phyloP scores from a whole-genome alignment of 2,888 invertebrate species.

The Salpingus planirostris region DNA sequence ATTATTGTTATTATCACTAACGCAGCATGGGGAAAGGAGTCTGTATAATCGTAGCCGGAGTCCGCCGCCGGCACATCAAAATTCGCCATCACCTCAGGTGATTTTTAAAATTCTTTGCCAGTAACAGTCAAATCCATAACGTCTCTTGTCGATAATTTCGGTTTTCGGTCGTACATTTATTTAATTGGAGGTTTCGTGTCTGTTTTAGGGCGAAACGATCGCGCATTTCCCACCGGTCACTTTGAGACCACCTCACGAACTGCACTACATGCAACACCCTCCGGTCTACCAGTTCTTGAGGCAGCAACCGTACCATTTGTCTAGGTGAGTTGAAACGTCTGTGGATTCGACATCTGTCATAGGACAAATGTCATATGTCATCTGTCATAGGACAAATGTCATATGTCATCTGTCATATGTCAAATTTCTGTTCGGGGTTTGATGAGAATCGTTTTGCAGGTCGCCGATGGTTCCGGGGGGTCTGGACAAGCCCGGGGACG shows the following conservation, averaged over 20 bases:
- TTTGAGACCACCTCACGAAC: conserved; percentile 35
- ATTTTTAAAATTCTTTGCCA: too few relatives aligned
- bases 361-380: too few relatives aligned
- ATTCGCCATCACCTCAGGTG: conserved; percentile 65
- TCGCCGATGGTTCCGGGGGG: conserved; percentile 51
- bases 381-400: too few relatives aligned
- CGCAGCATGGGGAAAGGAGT: conserved; percentile 48
- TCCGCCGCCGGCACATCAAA: conserved; percentile 81
- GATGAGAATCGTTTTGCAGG: conserved; percentile 21
- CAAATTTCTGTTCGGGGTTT: not conserved
- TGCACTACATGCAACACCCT: conserved; percentile 47
- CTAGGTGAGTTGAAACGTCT: conserved; percentile 34
- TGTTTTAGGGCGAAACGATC: conserved; percentile 48
- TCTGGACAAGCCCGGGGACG: conserved; percentile 48
- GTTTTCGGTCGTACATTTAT: too few relatives aligned
- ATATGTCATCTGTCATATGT: not conserved
- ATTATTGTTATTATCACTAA: conserved; percentile 32
- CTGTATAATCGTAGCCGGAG: conserved; percentile 49
- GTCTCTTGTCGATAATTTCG: too few relatives aligned
- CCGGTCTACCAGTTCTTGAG: conserved; percentile 49
- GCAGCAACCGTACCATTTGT: conserved; percentile 33
- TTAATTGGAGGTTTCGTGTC: too few relatives aligned
- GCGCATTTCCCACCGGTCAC: conserved; percentile 44
- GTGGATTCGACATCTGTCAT: not conserved
- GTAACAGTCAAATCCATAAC: too few relatives aligned